Evolutionary conservation across 2,797 vertebrate species (phyloP).

Genomic region (Tenualosa ilisha): DNA sequence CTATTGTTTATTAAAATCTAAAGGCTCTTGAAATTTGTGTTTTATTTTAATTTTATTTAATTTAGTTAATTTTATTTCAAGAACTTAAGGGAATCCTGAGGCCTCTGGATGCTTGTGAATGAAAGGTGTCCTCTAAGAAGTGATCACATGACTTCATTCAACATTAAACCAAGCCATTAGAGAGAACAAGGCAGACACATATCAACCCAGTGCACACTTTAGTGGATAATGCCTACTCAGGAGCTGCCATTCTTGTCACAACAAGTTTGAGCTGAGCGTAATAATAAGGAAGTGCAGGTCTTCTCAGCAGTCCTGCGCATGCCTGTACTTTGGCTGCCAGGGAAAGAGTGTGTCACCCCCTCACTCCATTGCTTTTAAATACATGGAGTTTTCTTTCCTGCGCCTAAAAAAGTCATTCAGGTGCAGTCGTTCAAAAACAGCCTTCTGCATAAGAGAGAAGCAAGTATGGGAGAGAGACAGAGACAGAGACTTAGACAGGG

Average conservation of each 20-base stretch:
- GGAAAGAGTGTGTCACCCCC: background rate
- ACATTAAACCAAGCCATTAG: background rate
- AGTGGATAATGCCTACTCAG: background rate
- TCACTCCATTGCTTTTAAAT: background rate
- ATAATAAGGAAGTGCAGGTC: background rate
- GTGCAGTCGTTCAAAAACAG: background rate
- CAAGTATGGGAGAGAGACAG: background rate
- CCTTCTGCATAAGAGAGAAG: background rate
- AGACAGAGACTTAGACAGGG: background rate
- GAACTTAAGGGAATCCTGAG: too few relatives aligned
- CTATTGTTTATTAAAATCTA: too few relatives aligned
- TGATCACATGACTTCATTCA: background rate
- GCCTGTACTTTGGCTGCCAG: background rate
- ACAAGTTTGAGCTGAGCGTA: background rate
- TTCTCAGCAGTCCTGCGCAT: background rate
- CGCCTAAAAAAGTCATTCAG: too few relatives aligned
- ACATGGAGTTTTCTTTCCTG: background rate
- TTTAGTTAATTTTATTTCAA: too few relatives aligned
- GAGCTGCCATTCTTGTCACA: slow-evolving; percentile 1
- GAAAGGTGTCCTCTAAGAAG: background rate
- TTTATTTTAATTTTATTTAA: too few relatives aligned
- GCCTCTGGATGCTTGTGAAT: background rate
- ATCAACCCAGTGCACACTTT: background rate
- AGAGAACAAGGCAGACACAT: background rate
- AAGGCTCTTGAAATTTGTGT: too few relatives aligned